A percentile compares a stretch with the other conserved stretches of the same genome.
Conservation (phyloP, 2,888 invertebrate genomes). For the Tiphia femorata region DNA sequence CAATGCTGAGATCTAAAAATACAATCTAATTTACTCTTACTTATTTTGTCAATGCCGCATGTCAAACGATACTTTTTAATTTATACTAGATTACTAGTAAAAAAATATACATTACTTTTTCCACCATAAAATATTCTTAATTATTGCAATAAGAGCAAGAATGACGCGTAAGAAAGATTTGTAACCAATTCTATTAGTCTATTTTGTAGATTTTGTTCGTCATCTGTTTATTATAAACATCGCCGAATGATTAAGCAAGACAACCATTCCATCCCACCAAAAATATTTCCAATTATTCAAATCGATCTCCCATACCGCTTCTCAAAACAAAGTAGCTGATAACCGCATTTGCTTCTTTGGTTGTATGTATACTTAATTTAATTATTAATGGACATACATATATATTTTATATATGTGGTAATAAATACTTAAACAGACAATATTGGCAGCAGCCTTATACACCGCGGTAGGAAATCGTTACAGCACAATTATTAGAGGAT, state of each 20-base stretch:
- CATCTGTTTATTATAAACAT: slow-evolving; percentile 24
- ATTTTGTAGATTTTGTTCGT: slow-evolving; percentile 16
- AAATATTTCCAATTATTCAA: slow-evolving; percentile 15
- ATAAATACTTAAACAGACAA: slow-evolving; percentile 46
- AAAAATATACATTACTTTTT: slow-evolving; percentile 44
- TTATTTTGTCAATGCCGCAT: slow-evolving; percentile 16
- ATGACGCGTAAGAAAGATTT: slow-evolving; percentile 27
- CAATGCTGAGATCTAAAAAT: slow-evolving; percentile 42
- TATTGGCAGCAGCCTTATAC: slow-evolving; percentile 26
- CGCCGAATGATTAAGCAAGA: slow-evolving; percentile 8
- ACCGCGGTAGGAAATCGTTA: slow-evolving; percentile 18
- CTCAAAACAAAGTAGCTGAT: slow-evolving; percentile 26
- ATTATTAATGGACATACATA: slow-evolving; percentile 42
- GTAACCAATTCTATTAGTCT: slow-evolving; percentile 14
- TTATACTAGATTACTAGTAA: slow-evolving; percentile 36
- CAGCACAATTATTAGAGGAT: slow-evolving; percentile 4
- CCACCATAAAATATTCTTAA: slow-evolving; percentile 29
- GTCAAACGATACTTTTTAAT: slow-evolving; percentile 25
- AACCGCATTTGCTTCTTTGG: slow-evolving; percentile 47
- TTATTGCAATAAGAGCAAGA: slow-evolving; percentile 36
- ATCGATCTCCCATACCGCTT: slow-evolving; percentile 21
- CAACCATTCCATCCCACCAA: slow-evolving; percentile 6
- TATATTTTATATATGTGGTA: slow-evolving; percentile 36
- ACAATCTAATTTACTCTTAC: slow-evolving; percentile 28
- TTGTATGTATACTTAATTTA: slow-evolving; percentile 47